phyloP scores from a whole-genome alignment of 2,888 invertebrate genomes.

The Polymixis lichenea region DNA sequence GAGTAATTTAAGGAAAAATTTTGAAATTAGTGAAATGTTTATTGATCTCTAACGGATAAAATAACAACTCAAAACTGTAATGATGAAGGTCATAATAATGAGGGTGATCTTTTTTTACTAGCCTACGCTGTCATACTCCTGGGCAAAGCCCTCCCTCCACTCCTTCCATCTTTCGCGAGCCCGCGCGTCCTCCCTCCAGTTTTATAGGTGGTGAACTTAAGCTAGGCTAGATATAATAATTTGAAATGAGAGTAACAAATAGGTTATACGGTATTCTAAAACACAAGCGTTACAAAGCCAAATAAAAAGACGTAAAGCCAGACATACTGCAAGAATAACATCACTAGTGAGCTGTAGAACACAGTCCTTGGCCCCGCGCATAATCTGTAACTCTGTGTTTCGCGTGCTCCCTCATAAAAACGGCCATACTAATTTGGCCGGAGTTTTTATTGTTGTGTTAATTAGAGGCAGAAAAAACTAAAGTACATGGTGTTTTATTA shows the following conservation, averaged over 20 bases:
- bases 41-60: not conserved
- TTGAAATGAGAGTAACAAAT: not conserved
- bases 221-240: not conserved
- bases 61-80: not conserved
- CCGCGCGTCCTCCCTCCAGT: no score
- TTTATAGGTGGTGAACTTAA: not conserved
- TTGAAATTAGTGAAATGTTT: not conserved
- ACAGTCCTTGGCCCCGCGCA: constrained; percentile 9
- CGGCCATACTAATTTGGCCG: constrained; percentile 56
- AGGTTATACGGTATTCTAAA: no score
- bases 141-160: not conserved
- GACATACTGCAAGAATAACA: not conserved
- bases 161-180: not conserved
- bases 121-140: not conserved
- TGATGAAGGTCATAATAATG: no score
- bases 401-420: constrained; percentile 53
- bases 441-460: constrained; percentile 65
- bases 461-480: constrained; percentile 62
- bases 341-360: constrained; percentile 2
- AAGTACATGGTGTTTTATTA: constrained; percentile 62
- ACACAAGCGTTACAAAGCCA: not conserved
- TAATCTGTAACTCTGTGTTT: constrained; percentile 38
- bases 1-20: not conserved
- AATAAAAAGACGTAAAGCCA: not conserved
- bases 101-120: not conserved